Base-by-base conservation (phyloP, 2,888 invertebrate genomes). In the Meta bourneti region DNA sequence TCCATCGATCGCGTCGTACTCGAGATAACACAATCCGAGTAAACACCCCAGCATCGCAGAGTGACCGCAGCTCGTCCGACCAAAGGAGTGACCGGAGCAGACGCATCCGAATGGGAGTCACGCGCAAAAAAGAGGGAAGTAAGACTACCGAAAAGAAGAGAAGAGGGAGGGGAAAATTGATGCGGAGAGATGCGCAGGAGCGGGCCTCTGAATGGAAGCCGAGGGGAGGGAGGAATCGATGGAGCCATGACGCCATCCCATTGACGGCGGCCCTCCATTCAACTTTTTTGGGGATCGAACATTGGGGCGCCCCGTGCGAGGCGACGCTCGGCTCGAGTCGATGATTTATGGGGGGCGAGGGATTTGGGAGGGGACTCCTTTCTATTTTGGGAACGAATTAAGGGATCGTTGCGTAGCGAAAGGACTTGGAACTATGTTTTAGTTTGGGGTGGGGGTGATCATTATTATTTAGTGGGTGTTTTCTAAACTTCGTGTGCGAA, bases 211-310 rank as follows among this genome's bases (percentile, higher is more conserved):
- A 61, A 16, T 16, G 61, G 61, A 61, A 16, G 61, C 11, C 13
- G 61, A 61, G 77, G 69, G 70, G 81, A 51, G 82, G 77, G 77
- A 34, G 11, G 78, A 48, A 19, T 70, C 72, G 79, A 89, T 84
- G 71, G 71, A 52, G 83, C 89, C 83, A 84, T 89, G 89, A 89
- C 89, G 82, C 89, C 89, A 77, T 77, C 81, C 84, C 89, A 89
- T 89, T 89, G 83, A 84, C 89, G 82, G 88, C 61, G n/a, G 75
- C 77, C 70, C 77, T 70, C 75, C 82, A 82, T 82, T 86, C 86
- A 86, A 69, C 75, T 75, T 82, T 89, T 89, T 82, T 51, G 49
- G 82, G 82, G 82, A 82, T 82, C 82, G 72, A 52, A 71, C 20
- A 71, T 19, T 82, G 71, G 71, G 71, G 82, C 82, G 82, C 71